phyloP scores from a whole-genome alignment of 2,888 invertebrate genomes.

The Chrysotoxum bicinctum region DNA sequence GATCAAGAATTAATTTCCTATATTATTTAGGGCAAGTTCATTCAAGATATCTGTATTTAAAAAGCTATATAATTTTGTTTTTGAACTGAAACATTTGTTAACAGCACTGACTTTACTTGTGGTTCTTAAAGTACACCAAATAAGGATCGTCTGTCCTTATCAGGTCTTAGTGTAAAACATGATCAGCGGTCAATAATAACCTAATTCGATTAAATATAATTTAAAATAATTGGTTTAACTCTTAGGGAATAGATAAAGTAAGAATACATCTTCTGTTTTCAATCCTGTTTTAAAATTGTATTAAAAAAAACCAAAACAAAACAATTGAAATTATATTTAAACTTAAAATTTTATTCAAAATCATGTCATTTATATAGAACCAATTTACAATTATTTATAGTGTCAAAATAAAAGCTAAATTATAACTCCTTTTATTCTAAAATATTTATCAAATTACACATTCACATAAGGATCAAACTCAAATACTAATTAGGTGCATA shows the following conservation, averaged over 20 bases:
- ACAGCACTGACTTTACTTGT: too few relatives aligned
- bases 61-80: too few relatives aligned
- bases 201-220: too few relatives aligned
- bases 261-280: background rate
- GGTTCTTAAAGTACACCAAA: too few relatives aligned
- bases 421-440: background rate
- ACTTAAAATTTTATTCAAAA: conserved; percentile 61
- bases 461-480: background rate
- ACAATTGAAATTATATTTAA: conserved; percentile 15
- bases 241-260: background rate
- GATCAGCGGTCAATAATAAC: too few relatives aligned
- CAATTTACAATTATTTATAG: conserved; percentile 24
- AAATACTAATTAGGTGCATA: conserved; percentile 12
- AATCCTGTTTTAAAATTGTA: background rate
- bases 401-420: conserved; percentile 19
- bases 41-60: too few relatives aligned
- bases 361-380: conserved; percentile 26
- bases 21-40: too few relatives aligned
- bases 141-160: too few relatives aligned
- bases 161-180: too few relatives aligned
- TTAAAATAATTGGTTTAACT: background rate
- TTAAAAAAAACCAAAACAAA: background rate
- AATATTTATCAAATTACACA: conserved; percentile 7
- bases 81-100: too few relatives aligned
- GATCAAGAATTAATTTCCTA: too few relatives aligned